phyloP scores from a whole-genome alignment of 2,888 invertebrate species.

The Hyppa rectilinea region DNA sequence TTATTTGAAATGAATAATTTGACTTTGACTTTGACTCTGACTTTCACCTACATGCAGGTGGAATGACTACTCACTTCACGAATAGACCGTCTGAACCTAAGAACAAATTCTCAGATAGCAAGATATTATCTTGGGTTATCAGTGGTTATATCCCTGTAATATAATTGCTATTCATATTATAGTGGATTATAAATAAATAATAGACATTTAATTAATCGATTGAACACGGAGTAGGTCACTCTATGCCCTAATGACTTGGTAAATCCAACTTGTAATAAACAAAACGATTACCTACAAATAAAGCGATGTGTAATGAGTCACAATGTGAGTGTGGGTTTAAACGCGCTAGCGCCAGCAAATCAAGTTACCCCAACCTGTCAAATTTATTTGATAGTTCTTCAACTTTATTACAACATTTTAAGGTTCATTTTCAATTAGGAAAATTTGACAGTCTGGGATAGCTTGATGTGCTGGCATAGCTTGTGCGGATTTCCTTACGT shows the following conservation, averaged over 20 bases:
- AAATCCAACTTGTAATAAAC: slow-evolving; percentile 29
- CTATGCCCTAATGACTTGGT: slow-evolving; percentile 1
- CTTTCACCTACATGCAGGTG: too few relatives aligned
- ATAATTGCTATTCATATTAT: background rate
- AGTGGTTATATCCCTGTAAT: background rate
- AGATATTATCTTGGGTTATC: background rate
- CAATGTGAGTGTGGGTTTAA: slow-evolving; percentile 34
- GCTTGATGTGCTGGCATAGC: too few relatives aligned
- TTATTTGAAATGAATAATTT: too few relatives aligned
- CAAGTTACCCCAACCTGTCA: too few relatives aligned
- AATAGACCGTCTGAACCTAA: too few relatives aligned
- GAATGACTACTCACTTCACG: too few relatives aligned
- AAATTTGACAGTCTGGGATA: too few relatives aligned
- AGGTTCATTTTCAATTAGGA: too few relatives aligned
- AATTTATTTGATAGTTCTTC: too few relatives aligned
- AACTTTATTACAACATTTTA: too few relatives aligned
- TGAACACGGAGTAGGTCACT: slow-evolving; percentile 1
- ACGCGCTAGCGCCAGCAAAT: too few relatives aligned
- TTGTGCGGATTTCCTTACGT: slow-evolving; percentile 43
- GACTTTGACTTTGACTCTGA: too few relatives aligned
- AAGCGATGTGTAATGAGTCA: slow-evolving; percentile 42
- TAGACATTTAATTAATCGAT: slow-evolving; percentile 19
- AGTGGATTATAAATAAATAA: slow-evolving; percentile 1
- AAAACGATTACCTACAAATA: slow-evolving; percentile 14
- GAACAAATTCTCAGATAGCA: background rate